Evolutionary conservation across 1,140 invertebrate genomes (phyloP).

Genomic region (Magallana ariakensis): DNA sequence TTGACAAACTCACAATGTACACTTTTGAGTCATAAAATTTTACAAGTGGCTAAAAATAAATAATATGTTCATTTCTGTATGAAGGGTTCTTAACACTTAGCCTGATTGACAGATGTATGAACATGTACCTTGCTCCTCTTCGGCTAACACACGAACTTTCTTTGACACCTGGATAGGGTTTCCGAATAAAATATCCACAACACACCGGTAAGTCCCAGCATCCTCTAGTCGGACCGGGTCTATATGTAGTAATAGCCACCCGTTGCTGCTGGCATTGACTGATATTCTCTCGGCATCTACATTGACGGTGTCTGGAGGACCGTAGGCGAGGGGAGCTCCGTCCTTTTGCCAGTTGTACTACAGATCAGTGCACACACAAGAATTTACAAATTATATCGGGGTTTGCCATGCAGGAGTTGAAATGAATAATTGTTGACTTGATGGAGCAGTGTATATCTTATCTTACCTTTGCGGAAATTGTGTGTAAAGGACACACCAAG

Average conservation of each 20-base stretch:
- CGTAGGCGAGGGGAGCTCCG: neutral
- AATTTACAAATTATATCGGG: too few relatives aligned
- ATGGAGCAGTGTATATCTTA: neutral
- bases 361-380: too few relatives aligned
- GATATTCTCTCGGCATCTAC: neutral
- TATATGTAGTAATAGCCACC: neutral
- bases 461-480: neutral
- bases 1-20: too few relatives aligned
- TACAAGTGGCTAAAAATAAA: too few relatives aligned
- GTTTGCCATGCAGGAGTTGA: too few relatives aligned
- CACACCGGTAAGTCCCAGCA: neutral
- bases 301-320: neutral
- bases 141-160: neutral
- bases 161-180: neutral
- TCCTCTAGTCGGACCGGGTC: neutral
- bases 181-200: neutral
- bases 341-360: slow-evolving; percentile 6
- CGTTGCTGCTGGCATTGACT: neutral
- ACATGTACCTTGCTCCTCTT: neutral
- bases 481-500: neutral
- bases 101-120: neutral
- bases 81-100: too few relatives aligned
- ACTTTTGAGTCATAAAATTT: too few relatives aligned
- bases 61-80: too few relatives aligned
- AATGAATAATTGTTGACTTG: too few relatives aligned